A percentile compares a stretch with the other conserved stretches of the same genome.
Conservation (phyloP, 1,140 invertebrate species). For the Brachionus calyciflorus region DNA sequence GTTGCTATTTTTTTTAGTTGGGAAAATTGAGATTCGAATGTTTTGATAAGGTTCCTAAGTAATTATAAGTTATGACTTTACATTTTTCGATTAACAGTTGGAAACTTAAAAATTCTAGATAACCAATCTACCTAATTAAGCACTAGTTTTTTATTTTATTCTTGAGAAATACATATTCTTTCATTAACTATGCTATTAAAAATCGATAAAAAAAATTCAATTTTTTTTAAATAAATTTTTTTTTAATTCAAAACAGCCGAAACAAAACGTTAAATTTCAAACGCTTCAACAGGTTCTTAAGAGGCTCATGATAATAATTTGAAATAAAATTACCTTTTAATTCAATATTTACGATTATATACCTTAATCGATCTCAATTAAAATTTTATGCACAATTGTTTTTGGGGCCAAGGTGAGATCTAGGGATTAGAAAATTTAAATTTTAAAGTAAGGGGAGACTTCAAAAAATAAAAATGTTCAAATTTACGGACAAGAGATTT, state of each 20-base stretch:
- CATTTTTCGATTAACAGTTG: not conserved
- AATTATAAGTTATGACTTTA: conserved; percentile 30
- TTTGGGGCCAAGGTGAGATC: not conserved
- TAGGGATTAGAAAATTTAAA: not conserved
- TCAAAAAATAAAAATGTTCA: not conserved
- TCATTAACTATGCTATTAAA: no score
- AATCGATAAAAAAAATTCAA: conserved; percentile 1
- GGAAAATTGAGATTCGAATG: conserved; percentile 42
- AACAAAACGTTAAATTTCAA: not conserved
- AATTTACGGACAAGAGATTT: conserved; percentile 31
- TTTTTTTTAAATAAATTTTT: not conserved
- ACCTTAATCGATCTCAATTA: no score
- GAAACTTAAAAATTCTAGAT: not conserved
- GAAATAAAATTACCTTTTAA: no score
- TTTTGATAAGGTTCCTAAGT: conserved; percentile 22
- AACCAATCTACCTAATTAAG: no score
- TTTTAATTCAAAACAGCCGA: not conserved
- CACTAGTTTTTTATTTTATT: no score
- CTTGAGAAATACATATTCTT: no score
- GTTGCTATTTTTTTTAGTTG: not conserved
- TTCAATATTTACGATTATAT: no score
- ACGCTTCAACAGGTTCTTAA: conserved; percentile 17
- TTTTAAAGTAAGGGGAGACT: not conserved
- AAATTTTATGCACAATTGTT: no score
- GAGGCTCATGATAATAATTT: not conserved